These are phyloP conservation scores for Setophaga kirtlandii DNA, from an alignment of 2,113 vertebrate species.

Conservation along the genomic window DNA sequence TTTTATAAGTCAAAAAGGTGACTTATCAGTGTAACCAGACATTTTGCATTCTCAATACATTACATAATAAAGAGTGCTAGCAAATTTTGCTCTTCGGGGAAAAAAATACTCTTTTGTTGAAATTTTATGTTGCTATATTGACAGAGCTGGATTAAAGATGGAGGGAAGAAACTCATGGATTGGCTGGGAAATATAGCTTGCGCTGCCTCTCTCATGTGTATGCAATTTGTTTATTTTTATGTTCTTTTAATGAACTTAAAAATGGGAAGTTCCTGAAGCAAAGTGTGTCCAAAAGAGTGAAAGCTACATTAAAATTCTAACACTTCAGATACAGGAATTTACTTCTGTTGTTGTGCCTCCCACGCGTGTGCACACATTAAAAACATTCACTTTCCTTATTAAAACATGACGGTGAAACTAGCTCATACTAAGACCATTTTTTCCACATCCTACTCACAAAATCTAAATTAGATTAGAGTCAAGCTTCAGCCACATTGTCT, in stretches of 20 bases:
- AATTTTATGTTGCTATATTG: not conserved
- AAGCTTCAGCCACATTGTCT: not conserved
- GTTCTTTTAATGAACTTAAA: not conserved
- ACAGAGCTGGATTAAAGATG: not conserved
- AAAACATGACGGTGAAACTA: conserved; percentile 1
- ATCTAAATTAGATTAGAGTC: not conserved
- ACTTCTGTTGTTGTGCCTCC: not conserved
- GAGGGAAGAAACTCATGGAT: not conserved
- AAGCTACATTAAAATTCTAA: not conserved
- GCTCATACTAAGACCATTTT: not conserved
- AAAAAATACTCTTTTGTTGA: not conserved
- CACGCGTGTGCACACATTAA: rapidly evolving
- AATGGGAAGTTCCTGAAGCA: not conserved
- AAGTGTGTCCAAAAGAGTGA: not conserved
- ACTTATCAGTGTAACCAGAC: not conserved
- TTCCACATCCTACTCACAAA: not conserved
- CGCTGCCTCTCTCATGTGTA: not conserved
- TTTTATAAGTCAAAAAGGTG: not conserved
- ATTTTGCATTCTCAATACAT: not conserved
- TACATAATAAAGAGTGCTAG: not conserved
- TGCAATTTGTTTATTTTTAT: not conserved
- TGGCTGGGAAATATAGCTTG: not conserved
- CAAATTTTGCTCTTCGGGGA: not conserved
- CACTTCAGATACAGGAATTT: not conserved
- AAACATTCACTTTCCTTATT: not conserved